Base-by-base conservation (phyloP, 2,113 vertebrate genomes). In the Garra rufa region DNA sequence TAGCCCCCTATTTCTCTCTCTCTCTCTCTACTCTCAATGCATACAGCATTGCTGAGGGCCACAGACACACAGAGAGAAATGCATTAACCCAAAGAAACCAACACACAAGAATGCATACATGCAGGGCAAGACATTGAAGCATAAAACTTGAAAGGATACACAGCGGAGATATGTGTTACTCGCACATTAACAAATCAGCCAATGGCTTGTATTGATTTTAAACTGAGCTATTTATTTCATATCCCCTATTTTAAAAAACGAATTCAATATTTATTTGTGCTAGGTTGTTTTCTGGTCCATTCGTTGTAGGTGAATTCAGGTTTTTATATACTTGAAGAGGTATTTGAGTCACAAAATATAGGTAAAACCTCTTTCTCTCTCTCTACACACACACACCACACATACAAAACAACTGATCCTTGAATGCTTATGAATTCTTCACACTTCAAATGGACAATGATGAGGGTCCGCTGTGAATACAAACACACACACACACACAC, bases 11-110 rank as follows among this genome's bases (percentile, higher is more conserved):
- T 24, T 24, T 30, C 55, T 76, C 48, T 28, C 24, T 52, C 50
- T 73, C 63, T 79, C 71, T 76, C 85, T 21, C 30, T 78, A 70
- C 13, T 59, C 9, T 44, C 50, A 74, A 69, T 67, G 67, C 41
- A 80, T 30, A 38, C 19, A 81, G 61, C 80, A 81, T 13, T 46
- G 57, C 82, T 44, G 55, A 52, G 28, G 52, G 73, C 10, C 65
- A 79, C 38, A 61, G 26, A 75, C n/a, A 43, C 50, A 75, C 70
- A 82, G 19, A 61, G 26, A 17, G 70, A 41, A 84, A 74, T 63
- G 57, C 67, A 89, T 85, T 80, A 85, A 86, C 76, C 80, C 71
- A 85, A 14, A 87, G 87, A 83, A 69, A 70, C 71, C 55, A 70
- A 82, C 59, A 71, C 11, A 69, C 24, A 50, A 52, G 59, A 74